Base-by-base conservation (phyloP, 2,888 invertebrate species). In the Dascillus cervinus region DNA sequence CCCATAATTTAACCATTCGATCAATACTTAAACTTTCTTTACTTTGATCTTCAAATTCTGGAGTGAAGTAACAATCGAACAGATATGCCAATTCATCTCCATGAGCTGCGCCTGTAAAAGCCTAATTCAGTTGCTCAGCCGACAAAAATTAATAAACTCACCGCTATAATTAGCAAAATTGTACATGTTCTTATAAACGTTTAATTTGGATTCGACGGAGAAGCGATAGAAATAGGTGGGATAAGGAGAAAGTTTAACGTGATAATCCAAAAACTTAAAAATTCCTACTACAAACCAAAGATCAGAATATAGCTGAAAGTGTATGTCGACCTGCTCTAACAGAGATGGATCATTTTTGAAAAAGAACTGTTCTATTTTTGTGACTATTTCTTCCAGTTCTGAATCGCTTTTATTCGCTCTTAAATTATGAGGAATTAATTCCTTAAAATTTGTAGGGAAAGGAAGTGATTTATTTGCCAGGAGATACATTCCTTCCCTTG, bases 401-500 rank as follows among this genome's bases (percentile, higher is more conserved):
- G n/a, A n/a, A n/a, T n/a, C n/a, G n/a, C n/a, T n/a, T n/a, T n/a
- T n/a, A n/a, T n/a, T n/a, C n/a, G n/a, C n/a, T n/a, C n/a, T n/a
- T n/a, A n/a, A n/a, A n/a, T n/a, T n/a, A n/a, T n/a, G n/a, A n/a
- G n/a, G n/a, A n/a, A n/a, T n/a, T n/a, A n/a, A n/a, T n/a, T n/a
- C n/a, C n/a, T n/a, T n/a, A n/a, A n/a, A n/a, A n/a, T n/a, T n/a
- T n/a, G n/a, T n/a, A n/a, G n/a, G n/a, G n/a, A n/a, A n/a, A n/a
- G n/a, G n/a, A n/a, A n/a, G n/a, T n/a, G n/a, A n/a, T n/a, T n/a
- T n/a, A n/a, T n/a, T n/a, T n/a, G n/a, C n/a, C n/a, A n/a, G n/a
- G n/a, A n/a, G n/a, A n/a, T n/a, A n/a, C n/a, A n/a, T n/a, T n/a
- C 62, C 61, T 48, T 65, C 64, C 30, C 49, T 49, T 3, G 49